These are phyloP conservation scores for Poecile atricapillus DNA, from an alignment of 2,113 vertebrate genomes.

Conservation along the genomic window DNA sequence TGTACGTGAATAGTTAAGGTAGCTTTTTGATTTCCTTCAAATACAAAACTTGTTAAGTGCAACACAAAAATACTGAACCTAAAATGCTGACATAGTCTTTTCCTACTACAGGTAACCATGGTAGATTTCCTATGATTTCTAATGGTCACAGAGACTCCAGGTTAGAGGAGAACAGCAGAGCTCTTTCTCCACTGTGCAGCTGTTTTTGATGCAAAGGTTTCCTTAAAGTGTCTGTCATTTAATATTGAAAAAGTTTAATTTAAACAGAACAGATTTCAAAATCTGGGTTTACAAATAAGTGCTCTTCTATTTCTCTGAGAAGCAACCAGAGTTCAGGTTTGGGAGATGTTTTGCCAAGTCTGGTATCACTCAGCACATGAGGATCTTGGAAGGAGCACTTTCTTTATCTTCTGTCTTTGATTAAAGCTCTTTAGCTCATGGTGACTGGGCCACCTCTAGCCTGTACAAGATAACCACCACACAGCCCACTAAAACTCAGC, in stretches of 20 bases:
- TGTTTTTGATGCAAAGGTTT: not conserved
- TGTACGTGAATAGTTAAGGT: not conserved
- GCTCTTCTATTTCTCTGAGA: not conserved
- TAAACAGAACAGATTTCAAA: not conserved
- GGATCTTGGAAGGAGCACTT: not conserved
- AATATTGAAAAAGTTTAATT: not conserved
- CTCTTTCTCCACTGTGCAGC: not conserved
- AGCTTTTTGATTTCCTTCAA: not conserved
- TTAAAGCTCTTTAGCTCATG: not conserved
- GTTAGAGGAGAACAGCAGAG: not conserved
- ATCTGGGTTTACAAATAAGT: not conserved
- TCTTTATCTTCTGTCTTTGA: not conserved
- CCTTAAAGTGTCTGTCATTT: not conserved
- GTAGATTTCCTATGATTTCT: not conserved
- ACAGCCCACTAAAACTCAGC: not conserved
- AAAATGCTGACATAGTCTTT: not conserved
- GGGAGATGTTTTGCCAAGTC: not conserved
- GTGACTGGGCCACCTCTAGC: not conserved
- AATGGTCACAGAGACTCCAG: not conserved
- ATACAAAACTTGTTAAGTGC: not conserved
- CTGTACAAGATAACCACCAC: not conserved
- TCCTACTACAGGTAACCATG: not conserved
- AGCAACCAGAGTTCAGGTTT: not conserved
- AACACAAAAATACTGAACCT: not conserved
- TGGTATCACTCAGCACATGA: fast-evolving